These are phyloP conservation scores for Buteo buteo DNA, from an alignment of 2,113 vertebrate species.

Conservation along the genomic window DNA sequence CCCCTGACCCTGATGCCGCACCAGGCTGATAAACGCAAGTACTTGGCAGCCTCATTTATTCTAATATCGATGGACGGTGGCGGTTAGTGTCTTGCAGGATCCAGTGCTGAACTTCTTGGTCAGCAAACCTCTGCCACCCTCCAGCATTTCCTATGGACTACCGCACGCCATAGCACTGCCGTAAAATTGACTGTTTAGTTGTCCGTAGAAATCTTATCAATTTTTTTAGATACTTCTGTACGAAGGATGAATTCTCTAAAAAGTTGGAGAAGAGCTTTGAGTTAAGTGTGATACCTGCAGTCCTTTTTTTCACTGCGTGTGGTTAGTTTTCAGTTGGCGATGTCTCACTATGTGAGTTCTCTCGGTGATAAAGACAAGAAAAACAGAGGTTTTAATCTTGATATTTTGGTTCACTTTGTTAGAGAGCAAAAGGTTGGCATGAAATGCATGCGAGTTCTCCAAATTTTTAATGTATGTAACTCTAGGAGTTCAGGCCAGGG, in stretches of 20 bases:
- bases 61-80: accelerated
- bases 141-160: neutral
- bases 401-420: neutral
- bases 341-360: neutral
- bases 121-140: neutral
- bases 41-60: neutral
- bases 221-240: neutral
- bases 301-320: neutral
- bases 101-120: neutral
- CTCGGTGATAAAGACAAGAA: neutral
- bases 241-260: neutral
- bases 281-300: neutral
- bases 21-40: neutral
- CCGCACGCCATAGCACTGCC: accelerated
- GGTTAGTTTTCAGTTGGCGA: neutral
- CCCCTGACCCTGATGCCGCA: neutral
- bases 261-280: neutral
- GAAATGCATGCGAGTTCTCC: neutral
- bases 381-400: neutral
- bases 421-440: neutral
- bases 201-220: neutral
- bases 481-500: neutral
- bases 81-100: neutral
- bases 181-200: neutral
- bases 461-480: neutral